These are phyloP conservation scores for Drosophila gunungcola DNA, from an alignment of 1,140 invertebrate species.

Conservation along the genomic window DNA sequence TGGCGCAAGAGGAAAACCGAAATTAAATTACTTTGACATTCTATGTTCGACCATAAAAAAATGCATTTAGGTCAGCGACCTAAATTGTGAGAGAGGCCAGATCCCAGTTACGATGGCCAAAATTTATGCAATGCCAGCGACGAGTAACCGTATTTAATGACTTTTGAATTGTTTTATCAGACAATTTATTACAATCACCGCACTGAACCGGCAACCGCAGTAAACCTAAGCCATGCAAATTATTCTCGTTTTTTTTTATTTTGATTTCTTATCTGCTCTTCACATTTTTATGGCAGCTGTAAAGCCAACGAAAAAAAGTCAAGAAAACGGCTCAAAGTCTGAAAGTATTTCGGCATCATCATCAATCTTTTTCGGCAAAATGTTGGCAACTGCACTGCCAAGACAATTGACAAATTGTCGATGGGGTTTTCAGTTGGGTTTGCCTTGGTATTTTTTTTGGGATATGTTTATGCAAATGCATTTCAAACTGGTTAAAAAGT, in stretches of 20 bases:
- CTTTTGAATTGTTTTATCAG: constrained; percentile 63
- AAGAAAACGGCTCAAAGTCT: constrained; percentile 46
- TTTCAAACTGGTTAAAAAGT: not conserved
- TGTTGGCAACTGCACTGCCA: constrained; percentile 44
- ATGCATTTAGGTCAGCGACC: constrained; percentile 49
- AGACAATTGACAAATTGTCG: constrained; percentile 58
- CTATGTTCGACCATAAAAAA: constrained; percentile 44
- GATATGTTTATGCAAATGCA: constrained; percentile 52
- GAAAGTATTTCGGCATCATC: constrained; percentile 47
- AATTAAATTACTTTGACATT: constrained; percentile 65
- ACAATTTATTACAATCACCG: constrained; percentile 57
- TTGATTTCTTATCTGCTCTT: constrained; percentile 37
- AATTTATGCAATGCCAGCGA: constrained; percentile 42
- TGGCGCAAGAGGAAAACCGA: constrained; percentile 40
- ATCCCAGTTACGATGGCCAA: constrained; percentile 4
- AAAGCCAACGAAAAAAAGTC: constrained; percentile 13
- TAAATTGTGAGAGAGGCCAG: constrained; percentile 22
- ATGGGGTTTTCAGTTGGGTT: constrained; percentile 13
- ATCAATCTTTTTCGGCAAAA: constrained; percentile 46
- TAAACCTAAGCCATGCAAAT: constrained; percentile 56
- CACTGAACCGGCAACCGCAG: constrained; percentile 39
- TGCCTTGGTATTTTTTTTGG: not conserved
- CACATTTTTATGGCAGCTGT: constrained; percentile 49
- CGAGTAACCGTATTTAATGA: constrained; percentile 46
- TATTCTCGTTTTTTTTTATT: constrained; percentile 10